Conservation (phyloP, 1,140 invertebrate species). For the Solenopsis fugax region DNA sequence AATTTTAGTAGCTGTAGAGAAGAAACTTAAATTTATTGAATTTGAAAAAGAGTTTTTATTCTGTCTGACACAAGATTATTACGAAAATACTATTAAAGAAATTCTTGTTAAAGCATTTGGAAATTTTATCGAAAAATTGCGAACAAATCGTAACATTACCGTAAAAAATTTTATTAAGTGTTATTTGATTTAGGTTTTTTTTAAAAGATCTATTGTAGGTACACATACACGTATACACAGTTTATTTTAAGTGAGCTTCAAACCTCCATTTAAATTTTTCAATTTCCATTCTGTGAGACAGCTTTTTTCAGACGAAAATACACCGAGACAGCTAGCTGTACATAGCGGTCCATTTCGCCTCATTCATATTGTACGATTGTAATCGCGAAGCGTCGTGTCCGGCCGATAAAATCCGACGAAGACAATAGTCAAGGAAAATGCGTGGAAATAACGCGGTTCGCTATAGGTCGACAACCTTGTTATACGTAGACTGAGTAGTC, state of each 20-base stretch:
- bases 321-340: neutral
- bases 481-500: conserved; percentile 65
- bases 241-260: neutral
- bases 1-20: neutral
- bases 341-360: neutral
- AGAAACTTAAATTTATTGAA: conserved; percentile 27
- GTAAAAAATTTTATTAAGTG: neutral
- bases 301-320: neutral
- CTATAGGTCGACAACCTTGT: conserved; percentile 65
- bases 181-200: neutral
- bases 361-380: neutral
- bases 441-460: conserved; percentile 28
- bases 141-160: neutral
- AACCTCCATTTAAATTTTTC: no score
- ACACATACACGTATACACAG: neutral
- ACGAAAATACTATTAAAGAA: neutral
- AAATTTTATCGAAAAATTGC: neutral
- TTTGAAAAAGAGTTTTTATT: neutral
- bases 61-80: neutral
- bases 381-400: neutral
- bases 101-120: neutral
- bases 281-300: neutral
- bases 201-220: neutral
- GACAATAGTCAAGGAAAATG: conserved; percentile 39
- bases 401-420: conserved; percentile 12